These are phyloP conservation scores for Gymnarchus niloticus DNA, from an alignment of 2,113 vertebrate species.

Conservation along the genomic window DNA sequence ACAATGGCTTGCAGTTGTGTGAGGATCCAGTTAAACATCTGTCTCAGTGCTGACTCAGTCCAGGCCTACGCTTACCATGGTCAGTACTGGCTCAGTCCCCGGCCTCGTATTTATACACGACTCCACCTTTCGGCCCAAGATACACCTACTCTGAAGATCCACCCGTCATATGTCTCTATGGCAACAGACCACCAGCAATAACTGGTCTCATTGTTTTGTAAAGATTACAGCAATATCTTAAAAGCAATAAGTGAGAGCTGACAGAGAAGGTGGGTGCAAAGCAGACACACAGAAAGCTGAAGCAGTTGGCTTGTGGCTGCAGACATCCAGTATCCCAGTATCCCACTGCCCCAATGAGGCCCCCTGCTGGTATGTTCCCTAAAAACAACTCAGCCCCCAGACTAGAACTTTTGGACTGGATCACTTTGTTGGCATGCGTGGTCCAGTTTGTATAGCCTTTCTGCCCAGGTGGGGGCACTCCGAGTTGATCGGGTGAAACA, in stretches of 20 bases:
- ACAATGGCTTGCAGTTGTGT: no score
- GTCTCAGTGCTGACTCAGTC: no score
- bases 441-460: no score
- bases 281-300: not conserved
- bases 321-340: not conserved
- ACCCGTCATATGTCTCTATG: not conserved
- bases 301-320: not conserved
- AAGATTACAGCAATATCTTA: conserved; percentile 64
- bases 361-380: not conserved
- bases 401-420: not conserved
- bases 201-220: conserved; percentile 46
- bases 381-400: not conserved
- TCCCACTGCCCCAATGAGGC: not conserved
- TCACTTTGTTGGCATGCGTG: not conserved
- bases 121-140: not conserved
- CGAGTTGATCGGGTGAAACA: not conserved
- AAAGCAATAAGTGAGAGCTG: conserved; percentile 60
- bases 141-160: not conserved
- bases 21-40: no score
- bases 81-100: not conserved
- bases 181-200: conserved; percentile 53
- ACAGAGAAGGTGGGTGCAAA: not conserved
- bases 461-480: not conserved
- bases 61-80: no score
- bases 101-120: not conserved